phyloP scores from a whole-genome alignment of 2,113 vertebrate genomes.

The Corydoras maculifer region DNA sequence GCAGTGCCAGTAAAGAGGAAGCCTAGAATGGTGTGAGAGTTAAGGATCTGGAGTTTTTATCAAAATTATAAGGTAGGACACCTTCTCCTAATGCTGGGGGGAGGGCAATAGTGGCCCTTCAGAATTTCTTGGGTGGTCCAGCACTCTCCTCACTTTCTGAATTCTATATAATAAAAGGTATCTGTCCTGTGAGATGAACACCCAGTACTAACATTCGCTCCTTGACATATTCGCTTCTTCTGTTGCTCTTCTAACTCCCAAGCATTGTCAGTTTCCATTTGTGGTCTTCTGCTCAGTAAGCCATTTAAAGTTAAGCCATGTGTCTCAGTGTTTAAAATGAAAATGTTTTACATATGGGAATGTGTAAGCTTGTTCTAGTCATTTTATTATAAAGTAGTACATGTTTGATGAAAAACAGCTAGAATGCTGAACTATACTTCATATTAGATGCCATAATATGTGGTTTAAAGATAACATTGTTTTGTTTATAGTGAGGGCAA shows the following conservation, averaged over 20 bases:
- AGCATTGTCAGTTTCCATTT: slow-evolving; percentile 27
- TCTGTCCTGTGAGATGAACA: slow-evolving; percentile 47
- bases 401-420: too few species aligned
- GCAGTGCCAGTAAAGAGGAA: slow-evolving; percentile 25
- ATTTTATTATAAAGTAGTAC: too few species aligned
- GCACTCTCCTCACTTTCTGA: slow-evolving; percentile 42
- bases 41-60: slow-evolving; percentile 21
- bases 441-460: slow-evolving; percentile 1
- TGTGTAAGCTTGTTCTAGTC: slow-evolving; percentile 15
- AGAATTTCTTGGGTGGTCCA: slow-evolving; percentile 62
- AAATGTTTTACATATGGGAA: slow-evolving; percentile 18
- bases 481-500: not conserved
- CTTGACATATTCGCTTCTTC: slow-evolving; percentile 1
- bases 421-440: not conserved
- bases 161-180: slow-evolving; percentile 51
- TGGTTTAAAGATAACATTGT: not conserved
- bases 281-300: slow-evolving; percentile 26
- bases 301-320: slow-evolving; percentile 33
- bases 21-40: slow-evolving; percentile 52
- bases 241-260: not conserved
- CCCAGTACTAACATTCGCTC: slow-evolving; percentile 51
- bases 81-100: slow-evolving; percentile 9
- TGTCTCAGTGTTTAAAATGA: not conserved
- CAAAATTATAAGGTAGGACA: slow-evolving; percentile 27
- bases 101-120: slow-evolving; percentile 5